Evolutionary conservation across 2,888 invertebrate genomes (phyloP), one percentile per base, ranked within the genome.

Genomic region (Ommatoiulus sabulosus): DNA sequence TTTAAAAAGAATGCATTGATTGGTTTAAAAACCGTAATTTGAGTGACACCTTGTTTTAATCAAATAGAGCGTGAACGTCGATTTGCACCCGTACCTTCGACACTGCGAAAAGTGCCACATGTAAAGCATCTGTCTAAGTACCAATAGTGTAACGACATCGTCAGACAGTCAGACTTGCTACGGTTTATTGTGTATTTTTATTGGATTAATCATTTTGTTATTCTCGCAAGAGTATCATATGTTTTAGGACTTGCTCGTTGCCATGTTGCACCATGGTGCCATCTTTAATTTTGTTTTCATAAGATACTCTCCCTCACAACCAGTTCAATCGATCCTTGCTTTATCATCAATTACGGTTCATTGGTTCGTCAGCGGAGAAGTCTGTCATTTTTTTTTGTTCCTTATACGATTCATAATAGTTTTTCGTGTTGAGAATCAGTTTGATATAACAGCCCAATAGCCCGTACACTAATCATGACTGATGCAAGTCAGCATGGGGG

Each of bases 321-420:
- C 72, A 72, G 20, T 72, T 72, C 72, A 72, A 72, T 72, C 72
- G 72, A 72, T 72, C 24, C 72, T 8, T 20, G 72, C 72, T 72
- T n/a, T 72, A 72, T 72, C 72, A 24, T 10, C 72, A n/a, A n/a
- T 72, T 72, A 24, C 24, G 72, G 72, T 72, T 72, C 72, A 72
- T 72, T 24, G 72, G 72, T 17, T 24, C 72, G 63, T 63, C 63
- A 63, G n/a, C 63, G n/a, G 6, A 5, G 63, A 72, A 20, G 8
- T 72, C 72, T 7, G 24, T 20, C 72, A 72, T 72, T 72, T 52
- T 52, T n/a, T n/a, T n/a, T n/a, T n/a, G n/a, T n/a, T n/a, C n/a
- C n/a, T n/a, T n/a, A n/a, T n/a, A 24, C 24, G 72, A 7, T 72
- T 24, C 72, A 72, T 24, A 20, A 72, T 72, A 20, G 72, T 72